Evolutionary conservation across 2,888 invertebrate species (phyloP), one percentile per base, ranked within the genome.

Genomic region (Cataglyphis altisquamis): DNA sequence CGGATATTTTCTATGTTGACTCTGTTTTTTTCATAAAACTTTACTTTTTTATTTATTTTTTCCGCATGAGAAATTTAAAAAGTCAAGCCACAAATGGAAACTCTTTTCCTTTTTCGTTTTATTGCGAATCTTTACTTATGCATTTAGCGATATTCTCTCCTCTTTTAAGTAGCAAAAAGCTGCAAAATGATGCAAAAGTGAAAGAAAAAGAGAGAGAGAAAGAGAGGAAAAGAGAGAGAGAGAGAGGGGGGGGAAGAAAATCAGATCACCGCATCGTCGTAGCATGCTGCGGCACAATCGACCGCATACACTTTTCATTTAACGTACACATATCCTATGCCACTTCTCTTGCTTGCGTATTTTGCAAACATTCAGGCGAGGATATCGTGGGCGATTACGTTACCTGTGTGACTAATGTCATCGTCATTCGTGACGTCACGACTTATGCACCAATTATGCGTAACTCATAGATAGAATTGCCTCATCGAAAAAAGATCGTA

Each of bases 211-310:
- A 48, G 48, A 48, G 48, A 48, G 2, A 48, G 48, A 48, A 1
- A 45, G 45, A 45, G 45, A 10, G 41, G 9, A 15, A 45, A 4
- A 41, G 41, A 41, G 41, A 10, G 41, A 12, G 10, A 12, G 41
- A 45, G 4, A 45, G 45, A 45, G 41, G 3, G 55, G 5, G 25
- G 2, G 15, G 8, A 15, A 29, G 32, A 29, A 18, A 63, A 32
- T 12, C 45, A 48, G 41, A 62, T 74, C n/a, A 60, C 73, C 32
- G 63, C 62, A 63, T 32, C 62, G 73, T 8, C 57, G 21, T 74
- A 15, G 18, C 62, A 74, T 18, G 74, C 63, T 74, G 74, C 74
- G 45, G 74, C 32, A 74, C 74, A 32, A 74, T 74, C 63, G 74
- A 74, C 74, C 63, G 74, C 63, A 15, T 32, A 74, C 62, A 48